Evolutionary conservation across 2,888 invertebrate genomes (phyloP), one percentile per base, ranked within the genome.

Genomic region (Euzetes globulus): DNA sequence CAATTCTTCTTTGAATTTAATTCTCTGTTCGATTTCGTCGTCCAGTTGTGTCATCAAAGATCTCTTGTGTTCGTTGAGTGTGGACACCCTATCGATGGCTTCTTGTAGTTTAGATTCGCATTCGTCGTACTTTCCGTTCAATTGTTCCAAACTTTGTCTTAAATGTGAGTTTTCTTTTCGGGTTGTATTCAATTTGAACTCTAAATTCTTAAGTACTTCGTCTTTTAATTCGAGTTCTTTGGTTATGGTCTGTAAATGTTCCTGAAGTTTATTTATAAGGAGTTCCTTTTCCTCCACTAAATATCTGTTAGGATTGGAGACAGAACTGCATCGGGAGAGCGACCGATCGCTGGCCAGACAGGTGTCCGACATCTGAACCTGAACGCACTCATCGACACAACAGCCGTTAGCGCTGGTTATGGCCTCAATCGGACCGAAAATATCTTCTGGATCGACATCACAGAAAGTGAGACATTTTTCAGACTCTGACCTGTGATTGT

Each of bases 371-470:
- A 50, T 50, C n/a, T 52, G 27, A 29, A 22, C 47, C 58, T 58
- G 72, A 52, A 72, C 55, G 52, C 37, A 22, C 22, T 72, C 72
- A 29, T 72, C 72, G 17, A 58, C 72, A 74, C 52, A 73, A 47
- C 75, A 75, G 73, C 77, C 77, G 73, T 55, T 63, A 70, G 58
- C 52, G 75, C 76, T 50, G 75, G 73, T 70, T 15, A 70, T 70
- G n/a, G 78, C 76, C 71, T 77, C 75, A 72, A 78, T 76, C 15
- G 78, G 78, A 5, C 78, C 78, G 75, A 77, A 78, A n/a, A 78
- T 76, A 72, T 78, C 76, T 60, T 78, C 78, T 19, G 78, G 78
- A 52, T 76, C 76, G 68, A 78, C 77, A 73, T 78, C 78, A 76
- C 78, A 78, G 74, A 78, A 78, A 70, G 78, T 78, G 1, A 78